Conservation (phyloP, 2,113 vertebrate species). For the Zootoca vivipara region DNA sequence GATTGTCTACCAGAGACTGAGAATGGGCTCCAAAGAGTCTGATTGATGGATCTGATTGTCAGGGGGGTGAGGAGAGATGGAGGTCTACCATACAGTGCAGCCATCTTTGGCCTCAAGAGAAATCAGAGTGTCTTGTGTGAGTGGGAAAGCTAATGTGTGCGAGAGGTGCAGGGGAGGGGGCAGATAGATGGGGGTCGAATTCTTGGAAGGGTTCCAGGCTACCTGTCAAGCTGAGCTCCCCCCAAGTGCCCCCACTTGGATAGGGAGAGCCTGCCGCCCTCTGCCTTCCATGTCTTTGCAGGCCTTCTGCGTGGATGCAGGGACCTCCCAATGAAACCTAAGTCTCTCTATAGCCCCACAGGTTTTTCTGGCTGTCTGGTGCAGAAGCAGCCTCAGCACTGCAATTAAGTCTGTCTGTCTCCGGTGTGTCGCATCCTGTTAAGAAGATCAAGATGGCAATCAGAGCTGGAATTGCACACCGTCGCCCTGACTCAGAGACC, state of each 20-base stretch:
- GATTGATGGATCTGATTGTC: too few relatives aligned
- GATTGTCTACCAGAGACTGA: too few relatives aligned
- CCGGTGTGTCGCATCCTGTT: conserved; percentile 59
- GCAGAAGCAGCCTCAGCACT: conserved; percentile 55
- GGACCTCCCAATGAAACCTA: conserved; percentile 56
- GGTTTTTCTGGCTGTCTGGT: conserved; percentile 68
- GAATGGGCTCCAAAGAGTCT: too few relatives aligned
- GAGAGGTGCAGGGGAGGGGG: too few relatives aligned
- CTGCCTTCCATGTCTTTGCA: conserved; percentile 47
- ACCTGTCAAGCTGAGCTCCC: background rate
- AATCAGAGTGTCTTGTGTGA: too few relatives aligned
- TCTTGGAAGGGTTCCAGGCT: too few relatives aligned
- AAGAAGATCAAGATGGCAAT: conserved; percentile 62
- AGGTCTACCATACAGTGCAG: too few relatives aligned
- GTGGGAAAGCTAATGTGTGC: too few relatives aligned
- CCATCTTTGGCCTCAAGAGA: too few relatives aligned
- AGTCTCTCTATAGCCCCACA: conserved; percentile 45
- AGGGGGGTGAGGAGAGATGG: too few relatives aligned
- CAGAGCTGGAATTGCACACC: conserved; percentile 55
- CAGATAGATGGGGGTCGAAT: background rate
- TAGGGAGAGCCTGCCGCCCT: conserved; percentile 30
- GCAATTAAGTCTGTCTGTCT: conserved; percentile 45
- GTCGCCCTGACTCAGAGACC: conserved; percentile 54
- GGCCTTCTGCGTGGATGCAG: conserved; percentile 31
- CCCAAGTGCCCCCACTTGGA: conserved; percentile 30